Evolutionary conservation across 2,113 vertebrate genomes (phyloP), one percentile per base, ranked within the genome.

Genomic region (Nycticryphes semicollaris): DNA sequence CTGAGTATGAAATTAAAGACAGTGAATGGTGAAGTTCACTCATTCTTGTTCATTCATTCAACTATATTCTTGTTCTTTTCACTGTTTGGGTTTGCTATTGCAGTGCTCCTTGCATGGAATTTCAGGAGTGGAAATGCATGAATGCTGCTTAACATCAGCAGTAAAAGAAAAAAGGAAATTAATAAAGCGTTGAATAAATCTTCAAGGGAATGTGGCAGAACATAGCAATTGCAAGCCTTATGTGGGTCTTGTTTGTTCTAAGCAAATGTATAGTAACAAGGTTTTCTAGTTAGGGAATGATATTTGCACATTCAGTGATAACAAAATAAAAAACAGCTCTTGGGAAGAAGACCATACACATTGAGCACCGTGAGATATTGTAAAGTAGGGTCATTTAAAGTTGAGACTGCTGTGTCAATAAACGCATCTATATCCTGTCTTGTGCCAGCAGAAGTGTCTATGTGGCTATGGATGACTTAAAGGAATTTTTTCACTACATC

Each of bases 1-100:
- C 82, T 53, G 47, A 91, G 53, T 91, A 62, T 78, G 90, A 91
- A 90, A 96, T 82, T 75, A 75, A 87, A 94, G 57, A 79, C 45
- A 43, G 37, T n/a, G 70, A 57, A 30, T 81, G 43, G 77, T 81
- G 54, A 87, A 85, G 63, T 87, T 63, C 25, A 56, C 57, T 75
- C 37, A 15, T 78, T 81, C 66, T 39, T 39, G 39, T 39, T 39
- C 39, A 12, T 39, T 39, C 39, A 39, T 84, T 62, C 73, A 84
- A 43, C 76, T 84, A 25, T 28, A 45, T 10, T 88, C 12, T 77
- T 76, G 41, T 60, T 88, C 47, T 93, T 51, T 27, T 68, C 33
- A 23, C 9, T 43, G 50, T 45, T 70, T 80, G 50, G 12, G 10
- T 80, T 91, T 93, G 59, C 41, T 80, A 45, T 22, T 1, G 1